Percentiles rank a stretch among this genome's conserved stretches.
phyloP scores from a whole-genome alignment of 2,113 vertebrate species.

The Pyrgilauda ruficollis region DNA sequence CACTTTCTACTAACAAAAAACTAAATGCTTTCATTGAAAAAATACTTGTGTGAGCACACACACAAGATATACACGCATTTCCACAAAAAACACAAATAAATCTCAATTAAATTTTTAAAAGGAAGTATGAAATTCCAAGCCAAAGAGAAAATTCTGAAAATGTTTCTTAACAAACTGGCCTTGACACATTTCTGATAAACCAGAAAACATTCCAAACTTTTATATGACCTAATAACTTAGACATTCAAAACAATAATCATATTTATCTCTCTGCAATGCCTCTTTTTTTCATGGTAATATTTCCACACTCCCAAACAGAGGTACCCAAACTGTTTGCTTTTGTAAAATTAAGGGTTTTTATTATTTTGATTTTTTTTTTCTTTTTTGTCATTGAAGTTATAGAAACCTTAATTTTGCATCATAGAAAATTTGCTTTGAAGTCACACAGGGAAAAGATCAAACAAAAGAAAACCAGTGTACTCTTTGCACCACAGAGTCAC shows the following conservation, averaged over 20 bases:
- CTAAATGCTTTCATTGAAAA: fast-evolving
- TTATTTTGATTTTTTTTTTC: background rate
- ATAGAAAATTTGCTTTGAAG: background rate
- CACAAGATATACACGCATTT: background rate
- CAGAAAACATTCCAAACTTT: background rate
- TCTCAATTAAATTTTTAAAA: background rate
- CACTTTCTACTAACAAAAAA: background rate
- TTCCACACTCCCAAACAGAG: background rate
- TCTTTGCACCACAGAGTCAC: background rate
- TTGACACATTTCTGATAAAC: fast-evolving
- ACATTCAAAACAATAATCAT: background rate
- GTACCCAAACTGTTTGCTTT: fast-evolving
- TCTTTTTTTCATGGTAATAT: background rate
- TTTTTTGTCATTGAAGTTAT: background rate
- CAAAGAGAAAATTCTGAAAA: background rate
- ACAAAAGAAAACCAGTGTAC: background rate
- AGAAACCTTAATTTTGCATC: background rate
- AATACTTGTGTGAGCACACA: background rate
- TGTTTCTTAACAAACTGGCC: background rate
- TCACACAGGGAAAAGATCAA: fast-evolving
- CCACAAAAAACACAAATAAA: fast-evolving
- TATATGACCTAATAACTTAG: background rate
- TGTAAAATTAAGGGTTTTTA: background rate
- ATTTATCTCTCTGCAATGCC: background rate
- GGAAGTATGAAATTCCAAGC: background rate